A percentile compares a stretch with the other conserved stretches of the same genome.
phyloP scores from a whole-genome alignment of 2,113 vertebrate genomes.

The Silurus meridionalis region DNA sequence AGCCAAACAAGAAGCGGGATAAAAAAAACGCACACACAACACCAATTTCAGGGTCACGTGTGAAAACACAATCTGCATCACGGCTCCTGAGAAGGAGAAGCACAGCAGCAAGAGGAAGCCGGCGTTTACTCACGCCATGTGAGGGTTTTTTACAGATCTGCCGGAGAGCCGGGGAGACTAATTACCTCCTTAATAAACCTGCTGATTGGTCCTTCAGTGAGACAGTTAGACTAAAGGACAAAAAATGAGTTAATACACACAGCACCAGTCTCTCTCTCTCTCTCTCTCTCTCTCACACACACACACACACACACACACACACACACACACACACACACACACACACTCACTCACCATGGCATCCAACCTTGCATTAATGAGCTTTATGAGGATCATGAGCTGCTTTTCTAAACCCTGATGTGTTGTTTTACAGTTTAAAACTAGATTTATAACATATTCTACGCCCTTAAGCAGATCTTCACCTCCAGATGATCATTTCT shows the following conservation, averaged over 20 bases:
- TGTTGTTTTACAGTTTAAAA: neutral
- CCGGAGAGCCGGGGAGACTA: neutral
- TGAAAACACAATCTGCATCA: neutral
- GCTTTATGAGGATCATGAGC: neutral
- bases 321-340: too few relatives aligned
- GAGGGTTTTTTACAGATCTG: too few relatives aligned
- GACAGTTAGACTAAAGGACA: neutral
- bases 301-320: too few relatives aligned
- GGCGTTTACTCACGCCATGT: too few relatives aligned
- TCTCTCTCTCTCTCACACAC: too few relatives aligned
- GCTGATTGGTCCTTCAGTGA: neutral
- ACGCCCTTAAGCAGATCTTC: neutral
- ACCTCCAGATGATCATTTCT: neutral
- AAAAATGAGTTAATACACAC: neutral
- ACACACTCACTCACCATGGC: too few relatives aligned
- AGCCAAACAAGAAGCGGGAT: neutral
- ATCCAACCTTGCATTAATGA: neutral
- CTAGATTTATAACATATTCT: neutral
- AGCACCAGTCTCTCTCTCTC: neutral
- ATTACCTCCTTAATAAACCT: constrained; percentile 3
- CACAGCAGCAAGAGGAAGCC: neutral
- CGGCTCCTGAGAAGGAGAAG: neutral
- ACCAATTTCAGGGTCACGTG: constrained; percentile 18
- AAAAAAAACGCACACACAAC: neutral
- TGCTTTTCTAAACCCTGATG: neutral